Base-by-base conservation (phyloP, 1,140 invertebrate species). In the Forficula auricularia region DNA sequence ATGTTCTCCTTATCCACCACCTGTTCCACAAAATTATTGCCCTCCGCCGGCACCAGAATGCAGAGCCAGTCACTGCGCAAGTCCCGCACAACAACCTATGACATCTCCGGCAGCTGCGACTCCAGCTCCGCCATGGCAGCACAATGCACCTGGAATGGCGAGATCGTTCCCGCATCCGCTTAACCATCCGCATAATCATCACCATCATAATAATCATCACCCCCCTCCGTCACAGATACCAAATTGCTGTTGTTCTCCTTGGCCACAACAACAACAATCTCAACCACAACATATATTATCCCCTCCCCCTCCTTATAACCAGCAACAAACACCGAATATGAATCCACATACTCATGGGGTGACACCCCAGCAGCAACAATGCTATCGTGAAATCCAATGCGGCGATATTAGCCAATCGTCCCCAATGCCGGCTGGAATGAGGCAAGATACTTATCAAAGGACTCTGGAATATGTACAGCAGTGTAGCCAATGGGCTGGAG, bases 391-490 rank as follows among this genome's bases (percentile, higher is more conserved):
- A 51, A 77, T 77, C 40, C 75, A 77, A 51, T 77, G 75, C 43
- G 62, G 68, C 13, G 71, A 77, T 50, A 72, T 77, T 14, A 75
- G 72, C 42, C 73, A 77, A 48, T 76, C 73, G 0, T 58, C 57
- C 6, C 59, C 60, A 41, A 62, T 59, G 16, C 64, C 63, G 1
- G 57, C 62, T 43, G 66, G 69, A 1, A 86, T 88, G 80, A 63
- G 77, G 20, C 78, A 80, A 22, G 86, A 90, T 42, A 76, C 83
- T 0, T 91, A 90, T 56, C 76, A 86, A 53, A 68, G 87, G 41
- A 91, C 87, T 3, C 58, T 90, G 10, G 83, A 89, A 49, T 91
- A 92, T 54, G 86, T 91, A 0, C 83, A 89, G 52, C 86, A 82
- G 56, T 90, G 85, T 57, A 79, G 85, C 52, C 81, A 75, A 34